A percentile compares a stretch with the other conserved stretches of the same genome.
phyloP scores from a whole-genome alignment of 2,113 vertebrate species.

The Actenoides hombroni region DNA sequence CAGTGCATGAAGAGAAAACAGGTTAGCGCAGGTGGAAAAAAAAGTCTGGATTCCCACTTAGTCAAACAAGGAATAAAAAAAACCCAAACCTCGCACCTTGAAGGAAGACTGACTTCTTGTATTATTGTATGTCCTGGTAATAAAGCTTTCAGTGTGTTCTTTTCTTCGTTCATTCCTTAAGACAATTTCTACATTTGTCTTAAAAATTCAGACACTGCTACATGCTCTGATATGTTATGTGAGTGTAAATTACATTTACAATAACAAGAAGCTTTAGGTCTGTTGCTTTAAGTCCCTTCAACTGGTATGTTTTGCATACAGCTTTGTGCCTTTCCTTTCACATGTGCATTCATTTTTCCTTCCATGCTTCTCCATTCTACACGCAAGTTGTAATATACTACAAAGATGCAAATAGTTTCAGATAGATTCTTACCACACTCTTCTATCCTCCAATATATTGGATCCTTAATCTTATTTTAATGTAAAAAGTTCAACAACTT shows the following conservation, averaged over 20 bases:
- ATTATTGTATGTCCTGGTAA: not conserved
- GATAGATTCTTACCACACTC: not conserved
- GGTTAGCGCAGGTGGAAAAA: not conserved
- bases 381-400: not conserved
- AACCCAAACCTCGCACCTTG: not conserved
- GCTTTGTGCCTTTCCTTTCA: not conserved
- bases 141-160: not conserved
- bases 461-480: not conserved
- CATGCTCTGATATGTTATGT: not conserved
- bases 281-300: not conserved
- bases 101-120: not conserved
- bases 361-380: not conserved
- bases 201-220: not conserved
- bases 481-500: not conserved
- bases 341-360: not conserved
- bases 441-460: not conserved
- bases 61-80: not conserved
- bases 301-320: not conserved
- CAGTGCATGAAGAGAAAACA: not conserved
- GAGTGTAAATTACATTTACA: not conserved
- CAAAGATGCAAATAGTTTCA: not conserved
- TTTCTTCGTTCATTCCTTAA: not conserved
- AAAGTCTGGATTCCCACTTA: too few species aligned
- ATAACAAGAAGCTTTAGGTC: not conserved
- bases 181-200: not conserved